phyloP scores from a whole-genome alignment of 2,113 vertebrate species.

The Myiopsitta monachus region DNA sequence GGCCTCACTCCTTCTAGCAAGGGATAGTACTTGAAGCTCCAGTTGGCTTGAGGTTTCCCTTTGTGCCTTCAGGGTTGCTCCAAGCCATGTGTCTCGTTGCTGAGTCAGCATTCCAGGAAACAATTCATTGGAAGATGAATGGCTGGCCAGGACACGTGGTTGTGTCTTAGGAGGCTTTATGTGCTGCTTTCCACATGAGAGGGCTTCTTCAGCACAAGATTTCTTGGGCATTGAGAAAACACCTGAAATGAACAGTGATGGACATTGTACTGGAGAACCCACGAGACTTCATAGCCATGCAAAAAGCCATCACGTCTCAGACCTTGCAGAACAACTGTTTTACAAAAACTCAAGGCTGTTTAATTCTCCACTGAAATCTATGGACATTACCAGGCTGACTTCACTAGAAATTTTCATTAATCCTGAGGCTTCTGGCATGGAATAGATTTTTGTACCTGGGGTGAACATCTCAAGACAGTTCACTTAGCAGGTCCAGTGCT shows the following conservation, averaged over 20 bases:
- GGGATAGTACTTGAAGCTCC: background rate
- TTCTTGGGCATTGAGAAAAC: background rate
- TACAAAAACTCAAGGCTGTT: background rate
- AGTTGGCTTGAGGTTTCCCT: background rate
- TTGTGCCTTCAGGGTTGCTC: background rate
- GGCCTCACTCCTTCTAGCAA: background rate
- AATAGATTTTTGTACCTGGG: background rate
- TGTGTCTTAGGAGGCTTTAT: background rate
- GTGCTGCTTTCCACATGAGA: background rate
- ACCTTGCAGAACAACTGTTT: background rate
- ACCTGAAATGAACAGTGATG: background rate
- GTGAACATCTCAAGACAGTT: background rate
- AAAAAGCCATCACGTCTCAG: background rate
- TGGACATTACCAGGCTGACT: background rate
- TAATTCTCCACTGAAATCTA: background rate
- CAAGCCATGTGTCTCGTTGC: background rate
- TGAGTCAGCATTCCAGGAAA: background rate
- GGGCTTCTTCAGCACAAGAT: background rate
- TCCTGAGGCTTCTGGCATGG: background rate
- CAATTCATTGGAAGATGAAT: background rate
- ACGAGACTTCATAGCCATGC: background rate
- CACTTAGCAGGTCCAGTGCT: background rate
- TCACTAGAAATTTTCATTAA: background rate
- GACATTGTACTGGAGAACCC: background rate
- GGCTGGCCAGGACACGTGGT: background rate